Percentiles rank a stretch among this genome's conserved stretches.
Evolutionary conservation across 2,797 vertebrate genomes (phyloP).

Genomic region (Arvicola amphibius): DNA sequence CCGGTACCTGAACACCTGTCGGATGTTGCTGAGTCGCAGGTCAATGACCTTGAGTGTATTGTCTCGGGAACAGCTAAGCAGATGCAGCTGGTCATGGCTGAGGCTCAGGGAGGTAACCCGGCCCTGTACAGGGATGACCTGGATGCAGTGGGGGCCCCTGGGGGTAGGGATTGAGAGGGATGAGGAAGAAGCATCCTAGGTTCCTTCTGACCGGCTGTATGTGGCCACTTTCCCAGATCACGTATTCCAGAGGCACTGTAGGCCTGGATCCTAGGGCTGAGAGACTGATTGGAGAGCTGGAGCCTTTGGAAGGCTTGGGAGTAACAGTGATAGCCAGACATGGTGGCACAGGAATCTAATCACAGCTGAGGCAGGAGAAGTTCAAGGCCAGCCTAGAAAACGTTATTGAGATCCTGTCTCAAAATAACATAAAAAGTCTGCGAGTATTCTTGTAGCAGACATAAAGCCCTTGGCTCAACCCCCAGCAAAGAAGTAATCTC

Average conservation of each 20-base stretch:
- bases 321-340: background rate
- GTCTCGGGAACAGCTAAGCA: slow-evolving; percentile 94
- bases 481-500: background rate
- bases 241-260: background rate
- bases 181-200: background rate
- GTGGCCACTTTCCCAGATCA: background rate
- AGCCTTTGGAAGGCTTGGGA: background rate
- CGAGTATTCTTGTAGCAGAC: background rate
- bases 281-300: background rate
- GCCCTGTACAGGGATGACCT: slow-evolving; percentile 90
- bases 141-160: slow-evolving; percentile 88
- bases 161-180: background rate
- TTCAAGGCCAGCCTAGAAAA: background rate
- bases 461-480: background rate
- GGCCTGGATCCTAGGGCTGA: background rate
- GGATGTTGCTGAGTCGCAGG: slow-evolving; percentile 88
- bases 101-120: slow-evolving; percentile 92
- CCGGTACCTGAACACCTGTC: slow-evolving; percentile 85
- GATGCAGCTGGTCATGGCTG: slow-evolving; percentile 89
- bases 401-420: background rate
- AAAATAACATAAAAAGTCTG: background rate
- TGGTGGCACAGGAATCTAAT: background rate
- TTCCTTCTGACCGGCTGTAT: background rate
- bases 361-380: background rate
- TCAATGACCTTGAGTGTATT: slow-evolving; percentile 92